Percentiles rank a stretch among this genome's conserved stretches.
Evolutionary conservation across 2,888 invertebrate genomes (phyloP).

Genomic region (Temnothorax unifasciatus): DNA sequence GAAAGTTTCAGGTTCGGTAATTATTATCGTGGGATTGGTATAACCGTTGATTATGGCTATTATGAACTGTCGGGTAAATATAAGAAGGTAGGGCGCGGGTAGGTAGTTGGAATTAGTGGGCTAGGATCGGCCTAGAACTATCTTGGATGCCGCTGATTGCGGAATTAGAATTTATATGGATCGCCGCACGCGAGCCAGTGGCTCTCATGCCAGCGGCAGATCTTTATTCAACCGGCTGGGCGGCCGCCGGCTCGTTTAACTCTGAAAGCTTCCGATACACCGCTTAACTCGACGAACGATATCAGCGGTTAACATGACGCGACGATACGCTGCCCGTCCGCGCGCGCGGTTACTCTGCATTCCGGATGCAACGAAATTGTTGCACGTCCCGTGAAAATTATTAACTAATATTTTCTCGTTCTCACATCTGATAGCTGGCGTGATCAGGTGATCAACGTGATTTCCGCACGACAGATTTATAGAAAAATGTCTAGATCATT

Average conservation of each 20-base stretch:
- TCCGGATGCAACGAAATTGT: constrained; percentile 72
- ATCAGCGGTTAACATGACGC: constrained; percentile 80
- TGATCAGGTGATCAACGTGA: neutral
- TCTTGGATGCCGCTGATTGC: constrained; percentile 86
- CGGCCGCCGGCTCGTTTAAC: constrained; percentile 72
- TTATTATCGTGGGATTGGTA: constrained; percentile 84
- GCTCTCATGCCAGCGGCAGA: constrained; percentile 76
- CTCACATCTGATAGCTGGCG: neutral
- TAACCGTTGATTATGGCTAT: constrained; percentile 85
- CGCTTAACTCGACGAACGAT: constrained; percentile 75
- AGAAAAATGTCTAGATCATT: neutral
- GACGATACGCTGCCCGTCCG: constrained; percentile 72
- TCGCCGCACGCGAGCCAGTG: constrained; percentile 85
- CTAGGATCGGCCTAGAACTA: constrained; percentile 85
- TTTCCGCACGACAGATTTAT: neutral
- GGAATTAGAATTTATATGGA: constrained; percentile 86
- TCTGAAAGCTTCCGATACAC: constrained; percentile 70
- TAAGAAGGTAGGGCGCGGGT: constrained; percentile 80
- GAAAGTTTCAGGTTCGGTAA: constrained; percentile 78
- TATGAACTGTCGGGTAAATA: constrained; percentile 85
- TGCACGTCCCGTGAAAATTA: constrained; percentile 74
- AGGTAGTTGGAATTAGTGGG: constrained; percentile 83
- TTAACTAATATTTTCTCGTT: constrained; percentile 66
- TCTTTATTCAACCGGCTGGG: constrained; percentile 63
- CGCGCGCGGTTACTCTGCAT: constrained; percentile 58